phyloP scores from a whole-genome alignment of 2,797 vertebrate species.

The Acipenser oxyrinchus region DNA sequence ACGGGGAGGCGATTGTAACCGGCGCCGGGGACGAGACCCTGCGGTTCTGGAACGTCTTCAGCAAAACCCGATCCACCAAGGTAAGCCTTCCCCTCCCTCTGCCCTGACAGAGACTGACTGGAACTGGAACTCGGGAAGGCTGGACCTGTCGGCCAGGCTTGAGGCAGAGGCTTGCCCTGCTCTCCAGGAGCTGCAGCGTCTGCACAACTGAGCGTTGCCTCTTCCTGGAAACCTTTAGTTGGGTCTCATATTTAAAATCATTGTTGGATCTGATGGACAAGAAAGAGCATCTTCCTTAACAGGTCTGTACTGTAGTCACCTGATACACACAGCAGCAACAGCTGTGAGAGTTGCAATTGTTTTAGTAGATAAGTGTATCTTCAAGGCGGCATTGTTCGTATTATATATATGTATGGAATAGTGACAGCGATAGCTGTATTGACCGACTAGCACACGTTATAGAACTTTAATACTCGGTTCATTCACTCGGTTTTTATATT shows the following conservation, averaged over 20 bases:
- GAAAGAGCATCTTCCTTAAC: too few relatives aligned
- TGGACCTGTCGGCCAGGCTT: background rate
- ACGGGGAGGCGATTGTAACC: constrained; percentile 72
- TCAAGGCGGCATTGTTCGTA: background rate
- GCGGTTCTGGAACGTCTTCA: constrained; percentile 77
- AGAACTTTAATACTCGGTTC: too few relatives aligned
- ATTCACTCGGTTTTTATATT: background rate
- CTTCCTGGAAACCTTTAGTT: too few relatives aligned
- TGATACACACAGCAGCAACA: too few relatives aligned
- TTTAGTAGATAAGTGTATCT: background rate
- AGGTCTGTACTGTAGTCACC: too few relatives aligned
- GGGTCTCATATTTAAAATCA: too few relatives aligned
- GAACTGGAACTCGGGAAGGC: background rate
- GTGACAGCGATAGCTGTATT: too few relatives aligned
- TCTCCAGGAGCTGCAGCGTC: too few relatives aligned
- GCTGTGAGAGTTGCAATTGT: background rate
- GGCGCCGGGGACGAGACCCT: constrained; percentile 72
- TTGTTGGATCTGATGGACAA: too few relatives aligned
- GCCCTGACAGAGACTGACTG: background rate
- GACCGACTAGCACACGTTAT: too few relatives aligned
- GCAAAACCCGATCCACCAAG: constrained; percentile 74
- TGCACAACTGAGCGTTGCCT: too few relatives aligned
- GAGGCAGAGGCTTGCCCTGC: background rate
- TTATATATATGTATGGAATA: background rate
- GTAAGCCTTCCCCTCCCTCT: constrained; percentile 27